Evolutionary conservation across 2,113 vertebrate species (phyloP), one percentile per base, ranked within the genome.

Genomic region (Pelecanoides urinatrix): DNA sequence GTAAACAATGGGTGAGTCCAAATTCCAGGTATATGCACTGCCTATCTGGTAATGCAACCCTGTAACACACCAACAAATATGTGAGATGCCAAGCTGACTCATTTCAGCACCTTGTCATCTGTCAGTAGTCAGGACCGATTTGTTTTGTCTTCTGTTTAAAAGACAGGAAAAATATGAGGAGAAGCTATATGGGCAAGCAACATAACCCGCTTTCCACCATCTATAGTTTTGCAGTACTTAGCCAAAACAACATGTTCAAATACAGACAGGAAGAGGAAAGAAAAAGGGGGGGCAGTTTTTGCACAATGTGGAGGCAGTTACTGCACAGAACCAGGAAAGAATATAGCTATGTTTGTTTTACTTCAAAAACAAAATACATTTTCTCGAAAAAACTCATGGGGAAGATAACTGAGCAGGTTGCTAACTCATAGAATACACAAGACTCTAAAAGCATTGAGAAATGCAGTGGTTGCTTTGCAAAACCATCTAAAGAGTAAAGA

Each of bases 271-370:
- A 70, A 42, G 38, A 52, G 34, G 36, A 17, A 52, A 71, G 29
- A 8, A 18, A 50, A 49, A 11, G 23, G 29, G 38, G 20, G 7
- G 13, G 21, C 3, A 18, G 16, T 30, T 62, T 63, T 40, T 63
- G 18, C 23, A 62, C 36, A 49, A 17, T 9, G 32, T 17, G 45
- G 27, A 34, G 23, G 21, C 13, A 36, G n/a, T 42, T 36, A 25
- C 12, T 23, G 61, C 12, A 2, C 30, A 45, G 42, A 50, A 45
- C 5, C 30, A 38, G 38, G 26, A 26, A 38, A 50, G 11, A 42
- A 42, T 3, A 27, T 2, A 49, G 38, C 27, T 55, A 13, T 0
- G 1, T 19, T 25, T 25, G 44, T 5, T 44, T 40, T 21, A 3
- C 30, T 75, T 11, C 6, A 13, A 30, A 65, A 74, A 2, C 13